A percentile compares a stretch with the other conserved stretches of the same genome.
phyloP scores from a whole-genome alignment of 2,113 vertebrate species.

The Galemys pyrenaicus region DNA sequence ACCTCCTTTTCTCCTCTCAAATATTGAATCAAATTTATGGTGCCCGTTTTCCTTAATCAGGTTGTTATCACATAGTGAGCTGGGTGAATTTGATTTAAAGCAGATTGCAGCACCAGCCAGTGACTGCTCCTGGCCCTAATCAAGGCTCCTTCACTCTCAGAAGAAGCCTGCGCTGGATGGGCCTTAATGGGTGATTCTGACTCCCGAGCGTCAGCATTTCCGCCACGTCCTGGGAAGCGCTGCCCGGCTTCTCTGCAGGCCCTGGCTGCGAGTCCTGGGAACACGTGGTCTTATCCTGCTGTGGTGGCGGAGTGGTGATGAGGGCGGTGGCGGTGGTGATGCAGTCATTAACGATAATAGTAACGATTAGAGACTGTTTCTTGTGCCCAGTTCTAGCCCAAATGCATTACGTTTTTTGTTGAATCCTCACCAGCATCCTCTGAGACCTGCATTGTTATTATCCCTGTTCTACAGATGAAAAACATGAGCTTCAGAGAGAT shows the following conservation, averaged over 20 bases:
- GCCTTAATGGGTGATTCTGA: constrained; percentile 63
- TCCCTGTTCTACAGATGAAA: background rate
- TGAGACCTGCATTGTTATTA: background rate
- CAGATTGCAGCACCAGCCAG: constrained; percentile 80
- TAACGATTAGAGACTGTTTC: background rate
- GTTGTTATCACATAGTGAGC: constrained; percentile 76
- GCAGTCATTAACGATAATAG: background rate
- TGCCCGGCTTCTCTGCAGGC: background rate
- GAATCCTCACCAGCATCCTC: background rate
- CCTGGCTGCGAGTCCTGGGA: constrained; percentile 2
- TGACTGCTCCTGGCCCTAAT: constrained; percentile 79
- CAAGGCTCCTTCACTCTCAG: constrained; percentile 67
- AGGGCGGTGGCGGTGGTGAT: background rate
- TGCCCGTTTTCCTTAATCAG: constrained; percentile 77
- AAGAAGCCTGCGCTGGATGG: constrained; percentile 1
- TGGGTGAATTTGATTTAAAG: constrained; percentile 77
- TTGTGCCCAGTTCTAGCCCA: background rate
- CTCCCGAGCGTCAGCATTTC: background rate
- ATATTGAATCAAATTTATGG: constrained; percentile 80
- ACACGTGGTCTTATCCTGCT: background rate
- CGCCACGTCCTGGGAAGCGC: background rate
- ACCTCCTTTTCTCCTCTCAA: constrained; percentile 73
- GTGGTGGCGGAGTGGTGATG: background rate
- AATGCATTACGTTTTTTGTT: background rate
- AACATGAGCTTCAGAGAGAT: constrained; percentile 20